phyloP scores from a whole-genome alignment of 2,888 invertebrate genomes.

The Busseola fusca region DNA sequence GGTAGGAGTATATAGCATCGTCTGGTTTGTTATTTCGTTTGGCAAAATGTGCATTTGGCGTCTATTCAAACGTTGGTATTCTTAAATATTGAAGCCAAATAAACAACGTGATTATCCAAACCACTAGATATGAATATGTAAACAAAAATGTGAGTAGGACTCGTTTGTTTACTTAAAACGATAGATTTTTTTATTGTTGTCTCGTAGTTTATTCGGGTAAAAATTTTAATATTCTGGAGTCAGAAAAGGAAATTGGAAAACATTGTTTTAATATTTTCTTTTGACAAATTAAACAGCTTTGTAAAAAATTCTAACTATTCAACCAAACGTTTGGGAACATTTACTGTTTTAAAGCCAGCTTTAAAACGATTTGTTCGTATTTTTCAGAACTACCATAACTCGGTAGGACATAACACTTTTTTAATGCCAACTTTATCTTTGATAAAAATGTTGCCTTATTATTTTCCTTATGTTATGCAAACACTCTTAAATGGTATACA shows the following conservation, averaged over 20 bases:
- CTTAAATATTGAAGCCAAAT: slow-evolving; percentile 75
- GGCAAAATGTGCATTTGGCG: slow-evolving; percentile 86
- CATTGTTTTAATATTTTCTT: background rate
- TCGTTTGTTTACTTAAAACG: slow-evolving; percentile 28
- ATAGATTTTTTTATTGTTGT: slow-evolving; percentile 19
- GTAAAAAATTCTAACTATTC: background rate
- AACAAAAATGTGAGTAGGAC: slow-evolving; percentile 49
- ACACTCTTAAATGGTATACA: background rate
- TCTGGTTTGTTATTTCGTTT: slow-evolving; percentile 83
- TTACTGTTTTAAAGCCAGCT: background rate
- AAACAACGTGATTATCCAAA: slow-evolving; percentile 72
- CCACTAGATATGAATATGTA: slow-evolving; percentile 45
- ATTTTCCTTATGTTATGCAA: background rate
- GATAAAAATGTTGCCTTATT: background rate
- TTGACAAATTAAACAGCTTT: background rate
- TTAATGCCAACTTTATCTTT: background rate
- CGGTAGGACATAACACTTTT: background rate
- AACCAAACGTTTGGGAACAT: background rate
- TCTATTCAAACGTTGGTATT: slow-evolving; percentile 76
- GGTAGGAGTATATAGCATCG: slow-evolving; percentile 71
- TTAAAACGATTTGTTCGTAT: background rate
- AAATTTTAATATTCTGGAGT: background rate
- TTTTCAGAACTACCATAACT: background rate
- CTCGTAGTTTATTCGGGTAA: background rate
- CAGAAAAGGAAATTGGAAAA: background rate